These are phyloP conservation scores for Danaus melanippus DNA, from an alignment of 1,140 invertebrate genomes.

Conservation along the genomic window DNA sequence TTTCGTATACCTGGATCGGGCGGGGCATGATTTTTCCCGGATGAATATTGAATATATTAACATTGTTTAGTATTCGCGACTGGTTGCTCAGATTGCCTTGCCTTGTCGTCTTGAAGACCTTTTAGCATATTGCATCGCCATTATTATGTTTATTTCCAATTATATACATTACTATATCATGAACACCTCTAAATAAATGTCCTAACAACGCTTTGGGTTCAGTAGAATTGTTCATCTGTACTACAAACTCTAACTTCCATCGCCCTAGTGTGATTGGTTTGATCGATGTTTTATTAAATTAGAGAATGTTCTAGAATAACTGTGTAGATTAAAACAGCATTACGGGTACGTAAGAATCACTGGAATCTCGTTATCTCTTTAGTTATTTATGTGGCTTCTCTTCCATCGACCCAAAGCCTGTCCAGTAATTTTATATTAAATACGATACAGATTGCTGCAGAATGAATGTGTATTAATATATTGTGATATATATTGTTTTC, in stretches of 20 bases:
- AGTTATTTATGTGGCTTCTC: no score
- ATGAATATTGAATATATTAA: constrained; percentile 58
- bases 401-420: no score
- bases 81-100: constrained; percentile 46
- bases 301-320: no score
- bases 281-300: no score
- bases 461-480: no score
- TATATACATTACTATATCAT: constrained; percentile 3
- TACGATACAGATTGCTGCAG: no score
- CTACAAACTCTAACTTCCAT: no score
- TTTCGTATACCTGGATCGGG: constrained; percentile 28
- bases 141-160: background rate
- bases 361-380: background rate
- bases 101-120: constrained; percentile 46
- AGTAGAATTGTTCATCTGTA: no score
- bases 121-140: constrained; percentile 42
- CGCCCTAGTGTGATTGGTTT: no score
- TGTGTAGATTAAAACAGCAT: no score
- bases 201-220: background rate
- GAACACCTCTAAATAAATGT: background rate
- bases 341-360: constrained; percentile 10
- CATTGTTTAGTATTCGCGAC: constrained; percentile 41
- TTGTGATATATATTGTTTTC: constrained; percentile 10
- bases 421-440: no score
- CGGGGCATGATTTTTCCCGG: constrained; percentile 43